Evolutionary conservation across 2,797 vertebrate genomes (phyloP), one percentile per base, ranked within the genome.

Genomic region (Myoxocephalus aenaeus): DNA sequence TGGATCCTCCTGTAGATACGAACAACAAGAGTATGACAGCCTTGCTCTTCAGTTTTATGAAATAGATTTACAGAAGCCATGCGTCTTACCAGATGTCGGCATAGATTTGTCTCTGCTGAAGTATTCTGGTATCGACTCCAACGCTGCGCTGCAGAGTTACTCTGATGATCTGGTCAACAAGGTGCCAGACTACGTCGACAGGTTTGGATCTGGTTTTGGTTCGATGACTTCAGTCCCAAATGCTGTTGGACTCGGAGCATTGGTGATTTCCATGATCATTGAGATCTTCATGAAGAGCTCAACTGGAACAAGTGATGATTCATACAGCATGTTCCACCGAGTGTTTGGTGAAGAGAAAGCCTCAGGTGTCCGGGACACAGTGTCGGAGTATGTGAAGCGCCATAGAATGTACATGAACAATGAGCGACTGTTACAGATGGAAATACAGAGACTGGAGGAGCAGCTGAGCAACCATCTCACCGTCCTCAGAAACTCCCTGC

Each of bases 321-420:
- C 63, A 8, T 70, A 44, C 72, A 38, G 15, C 32, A 22, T 81
- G 25, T 0, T 75, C 0, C 20, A 0, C 0, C 53, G 64, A 13
- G 67, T 79, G 0, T 81, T 81, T 50, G 75, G 62, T 6, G 62
- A 81, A 56, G 70, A 81, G 63, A 81, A 78, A 34, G 75, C 50
- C 14, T 79, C 75, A 6, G 8, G 25, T 5, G 75, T 85, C 48
- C 59, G 76, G 9, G 79, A 85, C 71, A 82, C 79, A 0, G 38
- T 79, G 68, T 8, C 34, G 1, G 53, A 75, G 48, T 79, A 51
- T 20, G 2, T 81, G 59, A 79, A 0, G 5, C 75, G 71, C 14
- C 63, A 79, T 61, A 4, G 0, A 1, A 69, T 9, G 0, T 76
- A 9, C 34, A 11, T 76, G 0, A 57, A 32, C 1, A 2, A 76